These are phyloP conservation scores for Lynx canadensis DNA, from an alignment of 2,113 vertebrate species.

Conservation along the genomic window DNA sequence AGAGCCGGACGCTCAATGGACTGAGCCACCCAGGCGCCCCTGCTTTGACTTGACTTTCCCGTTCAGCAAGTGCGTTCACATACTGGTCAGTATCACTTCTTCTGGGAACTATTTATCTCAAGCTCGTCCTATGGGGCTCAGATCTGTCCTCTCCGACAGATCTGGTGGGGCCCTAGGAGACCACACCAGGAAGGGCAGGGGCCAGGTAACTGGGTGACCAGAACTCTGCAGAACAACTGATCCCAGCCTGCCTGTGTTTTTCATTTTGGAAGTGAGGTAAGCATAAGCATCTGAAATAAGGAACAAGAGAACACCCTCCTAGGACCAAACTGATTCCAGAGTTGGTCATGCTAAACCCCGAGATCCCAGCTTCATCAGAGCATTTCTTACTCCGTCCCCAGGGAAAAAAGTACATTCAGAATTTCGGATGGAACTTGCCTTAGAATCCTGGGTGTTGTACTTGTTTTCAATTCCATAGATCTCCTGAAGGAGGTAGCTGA, in stretches of 20 bases:
- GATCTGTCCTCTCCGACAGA: neutral
- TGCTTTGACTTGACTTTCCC: neutral
- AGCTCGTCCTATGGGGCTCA: neutral
- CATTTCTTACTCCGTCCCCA: neutral
- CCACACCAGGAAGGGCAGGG: neutral
- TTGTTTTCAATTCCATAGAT: conserved; percentile 99
- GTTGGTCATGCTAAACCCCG: fast-evolving
- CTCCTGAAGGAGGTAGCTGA: conserved; percentile 98
- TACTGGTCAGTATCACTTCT: neutral
- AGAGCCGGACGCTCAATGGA: too few relatives aligned
- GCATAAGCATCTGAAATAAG: neutral
- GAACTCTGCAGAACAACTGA: neutral
- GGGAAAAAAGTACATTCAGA: neutral
- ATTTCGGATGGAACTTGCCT: conserved; percentile 84
- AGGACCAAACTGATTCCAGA: neutral
- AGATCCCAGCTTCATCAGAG: neutral
- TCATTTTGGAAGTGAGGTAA: neutral
- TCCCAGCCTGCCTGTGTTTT: neutral
- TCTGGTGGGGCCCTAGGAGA: too few relatives aligned
- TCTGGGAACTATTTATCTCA: neutral
- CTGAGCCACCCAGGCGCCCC: too few relatives aligned
- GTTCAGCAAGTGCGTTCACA: fast-evolving
- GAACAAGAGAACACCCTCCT: neutral
- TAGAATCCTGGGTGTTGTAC: conserved; percentile 96
- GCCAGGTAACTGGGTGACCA: neutral